Percentiles rank a stretch among this genome's conserved stretches.
These are phyloP conservation scores for Diceros bicornis DNA, from an alignment of 2,797 vertebrate genomes.

Conservation along the genomic window DNA sequence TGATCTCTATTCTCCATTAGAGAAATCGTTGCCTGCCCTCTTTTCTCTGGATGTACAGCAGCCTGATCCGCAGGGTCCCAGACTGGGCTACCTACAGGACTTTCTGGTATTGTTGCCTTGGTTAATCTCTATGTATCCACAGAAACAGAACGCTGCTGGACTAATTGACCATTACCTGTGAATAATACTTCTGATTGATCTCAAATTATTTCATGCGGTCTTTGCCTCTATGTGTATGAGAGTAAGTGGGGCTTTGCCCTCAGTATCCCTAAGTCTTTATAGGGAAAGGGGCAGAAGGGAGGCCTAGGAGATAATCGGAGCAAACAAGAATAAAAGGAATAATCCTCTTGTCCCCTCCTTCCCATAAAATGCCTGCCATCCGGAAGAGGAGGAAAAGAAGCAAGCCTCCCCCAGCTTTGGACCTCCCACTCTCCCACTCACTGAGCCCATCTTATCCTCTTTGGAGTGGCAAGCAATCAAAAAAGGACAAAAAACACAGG, in stretches of 20 bases:
- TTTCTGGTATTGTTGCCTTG: background rate
- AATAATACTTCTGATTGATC: constrained; percentile 78
- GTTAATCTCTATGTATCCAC: constrained; percentile 64
- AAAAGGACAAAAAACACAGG: constrained; percentile 34
- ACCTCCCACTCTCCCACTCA: constrained; percentile 68
- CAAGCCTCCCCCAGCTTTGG: constrained; percentile 31
- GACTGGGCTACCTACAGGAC: background rate
- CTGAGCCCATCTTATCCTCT: constrained; percentile 78
- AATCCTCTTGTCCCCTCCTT: constrained; percentile 70
- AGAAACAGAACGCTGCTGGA: constrained; percentile 71
- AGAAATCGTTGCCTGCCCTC: background rate
- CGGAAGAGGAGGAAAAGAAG: constrained; percentile 78
- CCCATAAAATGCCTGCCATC: constrained; percentile 21
- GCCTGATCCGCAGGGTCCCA: background rate
- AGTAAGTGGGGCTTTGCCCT: constrained; percentile 33
- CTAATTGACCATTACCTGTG: constrained; percentile 82
- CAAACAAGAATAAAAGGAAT: constrained; percentile 80
- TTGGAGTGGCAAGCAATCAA: constrained; percentile 75
- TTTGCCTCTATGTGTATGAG: constrained; percentile 63
- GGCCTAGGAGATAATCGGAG: constrained; percentile 26
- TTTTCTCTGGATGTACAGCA: background rate
- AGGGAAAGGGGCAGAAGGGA: background rate
- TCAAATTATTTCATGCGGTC: constrained; percentile 60
- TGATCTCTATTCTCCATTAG: background rate
- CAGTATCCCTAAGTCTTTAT: constrained; percentile 48